Conservation (phyloP, 2,797 vertebrate genomes). For the Takifugu rubripes region DNA sequence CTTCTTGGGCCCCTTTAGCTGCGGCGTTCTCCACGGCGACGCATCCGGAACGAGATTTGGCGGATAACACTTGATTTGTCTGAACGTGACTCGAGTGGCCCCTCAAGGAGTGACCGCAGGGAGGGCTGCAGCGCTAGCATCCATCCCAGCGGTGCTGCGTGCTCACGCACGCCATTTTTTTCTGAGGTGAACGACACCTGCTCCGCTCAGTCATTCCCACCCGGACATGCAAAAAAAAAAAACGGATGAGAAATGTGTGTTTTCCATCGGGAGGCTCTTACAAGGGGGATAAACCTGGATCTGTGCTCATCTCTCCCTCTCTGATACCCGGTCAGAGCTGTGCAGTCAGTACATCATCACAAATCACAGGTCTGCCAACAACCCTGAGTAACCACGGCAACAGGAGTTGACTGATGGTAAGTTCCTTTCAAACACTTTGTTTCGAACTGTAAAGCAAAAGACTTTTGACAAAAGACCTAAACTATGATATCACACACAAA, state of each 20-base stretch:
- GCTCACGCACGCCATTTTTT: no score
- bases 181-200: background rate
- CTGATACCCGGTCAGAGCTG: background rate
- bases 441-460: no score
- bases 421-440: no score
- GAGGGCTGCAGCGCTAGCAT: slow-evolving; percentile 23
- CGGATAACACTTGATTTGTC: slow-evolving; percentile 63
- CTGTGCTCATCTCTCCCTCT: slow-evolving; percentile 14
- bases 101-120: slow-evolving; percentile 23
- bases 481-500: no score
- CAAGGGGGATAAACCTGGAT: slow-evolving; percentile 43
- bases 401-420: no score
- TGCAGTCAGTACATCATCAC: no score
- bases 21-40: slow-evolving; percentile 30
- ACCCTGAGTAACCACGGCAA: no score
- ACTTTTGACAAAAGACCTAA: no score
- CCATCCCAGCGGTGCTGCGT: background rate
- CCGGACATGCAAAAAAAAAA: slow-evolving; percentile 17
- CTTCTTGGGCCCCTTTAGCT: slow-evolving; percentile 49
- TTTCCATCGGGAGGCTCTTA: slow-evolving; percentile 34
- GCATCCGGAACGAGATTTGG: slow-evolving; percentile 42
- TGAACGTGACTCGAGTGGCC: slow-evolving; percentile 57
- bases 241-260: background rate
- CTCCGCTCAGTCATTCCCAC: slow-evolving; percentile 13
- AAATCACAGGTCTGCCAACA: no score